phyloP scores from a whole-genome alignment of 2,113 vertebrate genomes.

The Bagarius yarrelli region DNA sequence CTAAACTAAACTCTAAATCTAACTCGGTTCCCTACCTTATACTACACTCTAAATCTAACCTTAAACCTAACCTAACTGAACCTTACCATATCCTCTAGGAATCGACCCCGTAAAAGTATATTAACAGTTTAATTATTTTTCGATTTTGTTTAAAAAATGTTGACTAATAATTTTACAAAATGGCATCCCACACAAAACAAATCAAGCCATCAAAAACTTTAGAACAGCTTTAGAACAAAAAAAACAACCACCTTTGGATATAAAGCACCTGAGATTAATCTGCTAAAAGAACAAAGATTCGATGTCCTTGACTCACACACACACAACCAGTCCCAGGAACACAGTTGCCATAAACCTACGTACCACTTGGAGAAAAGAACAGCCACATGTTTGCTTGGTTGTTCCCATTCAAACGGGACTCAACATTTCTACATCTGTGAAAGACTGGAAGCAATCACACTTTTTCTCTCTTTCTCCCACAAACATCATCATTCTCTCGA shows the following conservation, averaged over 20 bases:
- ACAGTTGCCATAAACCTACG: constrained; percentile 14
- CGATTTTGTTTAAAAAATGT: not conserved
- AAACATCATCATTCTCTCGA: constrained; percentile 12
- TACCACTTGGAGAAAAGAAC: constrained; percentile 20
- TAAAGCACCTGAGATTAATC: not conserved
- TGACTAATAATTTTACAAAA: not conserved
- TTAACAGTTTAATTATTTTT: not conserved
- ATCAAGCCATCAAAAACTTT: not conserved
- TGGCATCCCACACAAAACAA: not conserved
- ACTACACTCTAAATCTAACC: no score
- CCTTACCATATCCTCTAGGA: no score
- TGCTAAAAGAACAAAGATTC: not conserved
- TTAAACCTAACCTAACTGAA: no score
- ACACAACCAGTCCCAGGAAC: constrained; percentile 7
- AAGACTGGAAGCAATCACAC: not conserved
- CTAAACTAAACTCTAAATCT: no score
- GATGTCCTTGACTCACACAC: constrained; percentile 6
- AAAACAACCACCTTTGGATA: not conserved
- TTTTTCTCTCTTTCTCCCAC: constrained; percentile 11
- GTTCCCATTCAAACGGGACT: constrained; percentile 6
- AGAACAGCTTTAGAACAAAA: no score
- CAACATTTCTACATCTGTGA: constrained; percentile 8
- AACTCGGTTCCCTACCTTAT: no score
- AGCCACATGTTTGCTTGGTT: constrained; percentile 29
- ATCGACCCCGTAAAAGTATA: no score